Base-by-base conservation (phyloP, 2,888 invertebrate genomes). In the Sarcophaga subvicina region DNA sequence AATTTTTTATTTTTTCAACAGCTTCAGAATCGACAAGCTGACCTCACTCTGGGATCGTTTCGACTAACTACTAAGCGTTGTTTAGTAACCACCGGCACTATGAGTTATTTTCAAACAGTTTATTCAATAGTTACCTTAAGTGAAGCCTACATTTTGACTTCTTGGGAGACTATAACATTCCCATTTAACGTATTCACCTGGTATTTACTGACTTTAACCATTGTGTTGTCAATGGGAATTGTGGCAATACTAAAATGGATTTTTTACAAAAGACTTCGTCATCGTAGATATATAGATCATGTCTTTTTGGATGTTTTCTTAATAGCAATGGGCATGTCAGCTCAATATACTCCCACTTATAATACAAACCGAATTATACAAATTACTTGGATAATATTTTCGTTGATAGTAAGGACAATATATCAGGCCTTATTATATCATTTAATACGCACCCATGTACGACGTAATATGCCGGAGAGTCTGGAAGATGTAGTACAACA, bases 11-110 rank as follows among this genome's bases (percentile, higher is more conserved):
- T 64, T 54, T 2, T 27, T 54, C 22, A 70, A n/a, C 47, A 90
- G 89, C 83, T 90, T 10, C 66, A 88, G 37, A 72, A 88, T 14
- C 88, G 84, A 17, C 14, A 47, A 10, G 89, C 80, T 5, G 88
- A 90, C 25, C 22, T 89, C 0, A 89, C 87, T 63, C 22, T 89
- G 22, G 89, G 90, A 45, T 88, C 86, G 37, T 89, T 88, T 88
- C 66, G 88, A 69, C 86, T 78, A 20, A 89, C 83, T 10, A 14
- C n/a, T n/a, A 64, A 85, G 12, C 87, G 89, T 8, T 82, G 87
- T 11, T 75, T 67, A 1, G 69, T 81, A 3, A 80, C 88, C 2
- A 89, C 69, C 37, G 17, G 88, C 4, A 87, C 89, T 1, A 17
- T 66, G 2, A 88, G 60, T 60, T 89, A 86, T 25, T 86, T 89